phyloP scores from a whole-genome alignment of 2,113 vertebrate genomes.

The Pelvicachromis taeniatus region DNA sequence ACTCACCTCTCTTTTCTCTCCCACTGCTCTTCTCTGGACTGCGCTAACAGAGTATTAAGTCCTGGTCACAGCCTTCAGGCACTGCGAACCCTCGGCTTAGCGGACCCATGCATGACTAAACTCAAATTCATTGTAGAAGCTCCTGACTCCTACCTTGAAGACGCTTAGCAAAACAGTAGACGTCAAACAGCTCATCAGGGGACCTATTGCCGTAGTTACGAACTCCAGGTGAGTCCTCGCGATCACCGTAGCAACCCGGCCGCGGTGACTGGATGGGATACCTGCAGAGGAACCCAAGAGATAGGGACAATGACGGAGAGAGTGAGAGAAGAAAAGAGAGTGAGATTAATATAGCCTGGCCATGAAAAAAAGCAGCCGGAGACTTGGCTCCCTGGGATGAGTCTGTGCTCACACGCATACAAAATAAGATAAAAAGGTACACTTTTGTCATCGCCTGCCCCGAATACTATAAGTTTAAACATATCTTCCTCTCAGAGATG shows the following conservation, averaged over 20 bases:
- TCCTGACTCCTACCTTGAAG: conserved; percentile 75
- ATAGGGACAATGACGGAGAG: background rate
- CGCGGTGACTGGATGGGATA: conserved; percentile 93
- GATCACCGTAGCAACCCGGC: conserved; percentile 93
- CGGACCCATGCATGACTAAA: conserved; percentile 27
- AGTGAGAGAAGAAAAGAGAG: background rate
- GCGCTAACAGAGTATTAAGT: background rate
- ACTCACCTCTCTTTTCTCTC: background rate
- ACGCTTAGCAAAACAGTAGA: conserved; percentile 88
- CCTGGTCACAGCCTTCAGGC: background rate
- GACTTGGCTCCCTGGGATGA: conserved; percentile 1
- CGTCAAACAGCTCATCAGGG: conserved; percentile 84
- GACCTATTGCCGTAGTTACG: conserved; percentile 88
- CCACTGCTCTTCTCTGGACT: background rate
- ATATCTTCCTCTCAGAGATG: background rate
- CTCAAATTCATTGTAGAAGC: conserved; percentile 1
- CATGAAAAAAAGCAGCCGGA: background rate
- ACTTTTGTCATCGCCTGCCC: conserved; percentile 20
- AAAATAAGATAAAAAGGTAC: conserved; percentile 24
- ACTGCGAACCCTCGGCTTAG: background rate
- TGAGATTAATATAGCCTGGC: conserved; percentile 13
- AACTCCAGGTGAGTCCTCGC: conserved; percentile 88
- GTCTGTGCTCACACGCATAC: conserved; percentile 6
- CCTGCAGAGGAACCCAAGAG: conserved; percentile 63
- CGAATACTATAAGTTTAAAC: conserved; percentile 10